Conservation (phyloP, 23 tunicate genomes). For the Halocynthia roretzi region DNA sequence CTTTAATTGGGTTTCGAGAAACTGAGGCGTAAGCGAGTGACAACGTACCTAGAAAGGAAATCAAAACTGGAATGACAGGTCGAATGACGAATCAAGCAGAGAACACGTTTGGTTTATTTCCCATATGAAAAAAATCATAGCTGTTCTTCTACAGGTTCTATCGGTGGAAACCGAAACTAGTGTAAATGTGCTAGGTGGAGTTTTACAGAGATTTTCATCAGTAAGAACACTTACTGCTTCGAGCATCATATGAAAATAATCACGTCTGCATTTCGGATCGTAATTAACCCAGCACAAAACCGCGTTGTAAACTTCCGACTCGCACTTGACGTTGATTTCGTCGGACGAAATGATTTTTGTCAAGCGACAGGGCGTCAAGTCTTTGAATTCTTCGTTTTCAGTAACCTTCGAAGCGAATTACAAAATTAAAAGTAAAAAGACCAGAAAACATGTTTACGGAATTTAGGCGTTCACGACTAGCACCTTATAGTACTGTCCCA, state of each 20-base stretch:
- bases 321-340: constrained; percentile 83
- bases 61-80: not conserved
- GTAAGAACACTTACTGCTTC: constrained; percentile 56
- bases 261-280: constrained; percentile 44
- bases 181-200: no score
- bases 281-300: constrained; percentile 79
- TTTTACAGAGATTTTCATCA: no score
- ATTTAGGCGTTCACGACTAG: not conserved
- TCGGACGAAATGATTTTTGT: constrained; percentile 79
- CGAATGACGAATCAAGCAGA: not conserved
- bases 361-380: constrained; percentile 59
- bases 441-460: not conserved
- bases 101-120: not conserved
- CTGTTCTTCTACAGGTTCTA: not conserved
- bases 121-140: no score
- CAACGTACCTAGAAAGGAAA: constrained; percentile 49
- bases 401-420: constrained; percentile 47
- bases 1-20: constrained; percentile 66
- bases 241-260: constrained; percentile 70
- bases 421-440: not conserved
- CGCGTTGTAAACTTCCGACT: constrained; percentile 90
- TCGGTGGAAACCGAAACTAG: not conserved
- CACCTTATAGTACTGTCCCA: no score
- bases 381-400: constrained; percentile 75
- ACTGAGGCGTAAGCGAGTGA: constrained; percentile 80